A percentile compares a stretch with the other conserved stretches of the same genome.
phyloP scores from a whole-genome alignment of 2,888 invertebrate species.

The Iselma pallidipennis region DNA sequence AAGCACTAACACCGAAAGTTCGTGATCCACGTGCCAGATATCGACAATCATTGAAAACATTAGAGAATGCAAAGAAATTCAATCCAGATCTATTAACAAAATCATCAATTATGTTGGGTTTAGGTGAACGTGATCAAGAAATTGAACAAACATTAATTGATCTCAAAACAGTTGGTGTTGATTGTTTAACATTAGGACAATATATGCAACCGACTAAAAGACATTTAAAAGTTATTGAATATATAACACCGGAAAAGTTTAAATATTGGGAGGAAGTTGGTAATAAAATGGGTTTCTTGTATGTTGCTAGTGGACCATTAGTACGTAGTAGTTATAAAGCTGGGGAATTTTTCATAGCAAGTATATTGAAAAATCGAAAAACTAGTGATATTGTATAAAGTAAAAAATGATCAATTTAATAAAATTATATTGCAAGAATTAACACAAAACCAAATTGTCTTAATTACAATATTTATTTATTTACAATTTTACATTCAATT shows the following conservation, averaged over 20 bases:
- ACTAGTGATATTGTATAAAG: conserved; percentile 39
- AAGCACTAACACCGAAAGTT: conserved; percentile 86
- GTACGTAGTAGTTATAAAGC: conserved; percentile 97
- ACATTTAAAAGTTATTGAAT: conserved; percentile 90
- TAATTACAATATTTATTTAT: conserved; percentile 41
- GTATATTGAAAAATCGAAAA: conserved; percentile 70
- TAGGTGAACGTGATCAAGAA: conserved; percentile 89
- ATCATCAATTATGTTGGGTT: conserved; percentile 97
- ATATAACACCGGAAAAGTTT: conserved; percentile 95
- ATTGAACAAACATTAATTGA: conserved; percentile 87
- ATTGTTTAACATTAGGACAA: conserved; percentile 96
- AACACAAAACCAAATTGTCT: conserved; percentile 5
- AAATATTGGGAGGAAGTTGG: conserved; percentile 84
- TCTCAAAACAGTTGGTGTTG: conserved; percentile 79
- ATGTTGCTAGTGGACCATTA: conserved; percentile 96
- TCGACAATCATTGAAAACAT: conserved; percentile 81
- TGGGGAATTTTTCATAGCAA: conserved; percentile 91
- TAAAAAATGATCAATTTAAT: too few relatives aligned
- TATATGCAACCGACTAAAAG: conserved; percentile 99
- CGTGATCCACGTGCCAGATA: conserved; percentile 93
- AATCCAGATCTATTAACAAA: conserved; percentile 90
- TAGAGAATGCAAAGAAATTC: conserved; percentile 78
- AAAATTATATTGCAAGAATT: not conserved
- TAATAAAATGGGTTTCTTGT: conserved; percentile 85
- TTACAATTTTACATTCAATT: conserved; percentile 49